These are phyloP conservation scores for Pangasius macronema DNA, from an alignment of 2,797 vertebrate genomes.

Conservation along the genomic window DNA sequence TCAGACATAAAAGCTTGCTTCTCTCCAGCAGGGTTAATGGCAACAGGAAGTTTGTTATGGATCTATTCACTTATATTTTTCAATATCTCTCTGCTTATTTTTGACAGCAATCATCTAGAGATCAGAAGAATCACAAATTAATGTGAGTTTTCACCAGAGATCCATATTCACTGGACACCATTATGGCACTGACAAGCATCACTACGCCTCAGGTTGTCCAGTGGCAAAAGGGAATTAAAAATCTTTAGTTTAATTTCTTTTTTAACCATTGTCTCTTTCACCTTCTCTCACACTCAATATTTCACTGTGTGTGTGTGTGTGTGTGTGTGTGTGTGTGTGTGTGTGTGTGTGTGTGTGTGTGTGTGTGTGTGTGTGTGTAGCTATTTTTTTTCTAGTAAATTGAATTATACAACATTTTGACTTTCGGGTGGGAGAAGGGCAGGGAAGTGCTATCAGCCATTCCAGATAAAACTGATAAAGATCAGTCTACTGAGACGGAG, in stretches of 20 bases:
- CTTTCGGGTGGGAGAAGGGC: constrained; percentile 59
- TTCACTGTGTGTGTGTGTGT: background rate
- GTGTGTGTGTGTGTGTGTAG: constrained; percentile 28
- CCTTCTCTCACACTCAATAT: constrained; percentile 15
- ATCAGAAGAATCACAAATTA: constrained; percentile 15
- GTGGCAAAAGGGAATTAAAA: constrained; percentile 34
- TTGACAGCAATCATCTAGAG: constrained; percentile 16
- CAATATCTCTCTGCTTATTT: background rate
- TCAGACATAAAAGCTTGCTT: background rate
- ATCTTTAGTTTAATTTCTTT: constrained; percentile 43
- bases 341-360: constrained; percentile 1
- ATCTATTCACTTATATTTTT: background rate
- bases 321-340: background rate
- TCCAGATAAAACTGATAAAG: constrained; percentile 62
- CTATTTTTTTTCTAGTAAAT: constrained; percentile 54
- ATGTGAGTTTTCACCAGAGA: constrained; percentile 10
- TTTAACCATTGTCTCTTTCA: background rate
- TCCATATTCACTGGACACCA: constrained; percentile 22
- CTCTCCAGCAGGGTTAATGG: background rate
- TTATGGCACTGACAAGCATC: constrained; percentile 19
- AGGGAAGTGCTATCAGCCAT: constrained; percentile 57
- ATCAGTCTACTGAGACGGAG: constrained; percentile 50
- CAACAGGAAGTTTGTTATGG: constrained; percentile 9
- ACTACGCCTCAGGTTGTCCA: constrained; percentile 21
- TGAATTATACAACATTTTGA: constrained; percentile 63